Evolutionary conservation across 2,888 invertebrate genomes (phyloP).

Genomic region (Pandemis corylana): DNA sequence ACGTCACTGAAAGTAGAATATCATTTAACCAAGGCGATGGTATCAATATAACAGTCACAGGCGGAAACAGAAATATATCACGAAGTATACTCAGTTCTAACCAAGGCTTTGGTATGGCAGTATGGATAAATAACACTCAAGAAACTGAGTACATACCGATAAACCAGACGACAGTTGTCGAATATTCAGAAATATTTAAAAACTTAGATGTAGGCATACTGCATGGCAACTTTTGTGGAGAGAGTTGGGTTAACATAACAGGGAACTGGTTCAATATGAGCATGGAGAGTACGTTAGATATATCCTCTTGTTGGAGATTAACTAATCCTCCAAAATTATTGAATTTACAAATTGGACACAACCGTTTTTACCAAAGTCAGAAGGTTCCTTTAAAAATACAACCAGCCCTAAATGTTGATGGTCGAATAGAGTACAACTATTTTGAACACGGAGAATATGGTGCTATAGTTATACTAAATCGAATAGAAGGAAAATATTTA

Average conservation of each 20-base stretch:
- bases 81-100: constrained; percentile 94
- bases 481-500: constrained; percentile 84
- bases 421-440: constrained; percentile 94
- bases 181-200: constrained; percentile 93
- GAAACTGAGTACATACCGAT: constrained; percentile 91
- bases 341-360: constrained; percentile 93
- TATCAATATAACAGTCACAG: constrained; percentile 97
- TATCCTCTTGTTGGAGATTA: constrained; percentile 92
- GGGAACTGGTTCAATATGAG: constrained; percentile 95
- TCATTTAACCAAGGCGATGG: constrained; percentile 97
- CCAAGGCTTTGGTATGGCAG: constrained; percentile 93
- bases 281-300: constrained; percentile 90
- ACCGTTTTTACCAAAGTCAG: constrained; percentile 91
- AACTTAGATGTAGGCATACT: constrained; percentile 95
- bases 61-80: constrained; percentile 97
- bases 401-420: constrained; percentile 92
- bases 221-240: constrained; percentile 96
- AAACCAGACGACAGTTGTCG: constrained; percentile 94
- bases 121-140: constrained; percentile 95
- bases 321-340: constrained; percentile 80
- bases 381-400: constrained; percentile 91
- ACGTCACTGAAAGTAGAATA: constrained; percentile 95
- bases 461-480: constrained; percentile 93
- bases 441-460: constrained; percentile 93
- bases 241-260: constrained; percentile 94